Base-by-base conservation (phyloP, 2,113 vertebrate genomes). In the Ploceus nigricollis region DNA sequence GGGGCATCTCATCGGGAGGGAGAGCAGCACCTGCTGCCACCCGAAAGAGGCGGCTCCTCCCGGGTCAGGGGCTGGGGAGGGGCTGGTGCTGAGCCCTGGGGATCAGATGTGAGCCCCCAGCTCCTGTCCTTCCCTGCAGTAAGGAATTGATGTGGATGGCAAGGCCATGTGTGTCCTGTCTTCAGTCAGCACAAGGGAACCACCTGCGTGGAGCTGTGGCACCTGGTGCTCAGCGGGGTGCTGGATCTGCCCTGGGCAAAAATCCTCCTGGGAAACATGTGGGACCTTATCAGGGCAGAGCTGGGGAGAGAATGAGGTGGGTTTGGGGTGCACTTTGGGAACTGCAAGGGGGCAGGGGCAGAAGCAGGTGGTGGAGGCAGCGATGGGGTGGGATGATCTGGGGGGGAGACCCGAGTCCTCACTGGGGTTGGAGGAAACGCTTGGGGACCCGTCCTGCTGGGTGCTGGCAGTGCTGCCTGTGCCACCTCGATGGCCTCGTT, bases 181-280 rank as follows among this genome's bases (percentile, higher is more conserved):
- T 65, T 4, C 60, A 25, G 44, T 18, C 69, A 18, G 65, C 27
- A 2, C 1, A 1, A 14, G 22, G 48, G 40, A 58, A 2, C 3
- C 1, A 3, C 19, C 28, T 0, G 1, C 0, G 1, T 10, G 37
- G 47, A 30, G 47, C 56, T 42, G 63, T 0, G 1, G 75, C 45
- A 63, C 42, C 65, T 2, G 2, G 22, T 15, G 39, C 47, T 54
- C 66, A 1, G 30, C 2, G 8, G 42, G 39, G 20, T 5, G 5
- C 3, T 24, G 58, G 21, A 10, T 45, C 48, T 72, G 33, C 37
- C 21, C 30, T 4, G 11, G 54, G 27, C 6, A 13, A 13, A 70
- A 82, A 63, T 13, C 27, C 48, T 77, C 54, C 40, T 51, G 69
- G 33, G 44, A 30, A 53, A 31, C 15, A 0, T 0, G 0, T 68